phyloP scores from a whole-genome alignment of 2,113 vertebrate genomes.

The Platysternon megacephalum region DNA sequence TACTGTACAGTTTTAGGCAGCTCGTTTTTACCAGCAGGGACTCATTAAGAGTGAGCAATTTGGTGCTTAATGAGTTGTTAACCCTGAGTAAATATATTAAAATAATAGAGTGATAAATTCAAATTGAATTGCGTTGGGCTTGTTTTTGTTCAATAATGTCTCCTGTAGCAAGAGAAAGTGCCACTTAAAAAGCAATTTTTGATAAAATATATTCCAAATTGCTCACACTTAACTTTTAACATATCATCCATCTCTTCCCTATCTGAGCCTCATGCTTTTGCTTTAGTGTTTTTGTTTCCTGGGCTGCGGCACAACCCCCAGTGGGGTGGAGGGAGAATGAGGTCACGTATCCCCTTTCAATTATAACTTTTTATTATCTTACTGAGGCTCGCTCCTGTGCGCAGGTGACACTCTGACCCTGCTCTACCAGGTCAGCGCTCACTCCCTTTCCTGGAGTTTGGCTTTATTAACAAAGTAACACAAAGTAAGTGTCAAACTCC shows the following conservation, averaged over 20 bases:
- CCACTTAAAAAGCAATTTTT: conserved; percentile 76
- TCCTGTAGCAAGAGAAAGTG: conserved; percentile 65
- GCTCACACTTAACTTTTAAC: conserved; percentile 56
- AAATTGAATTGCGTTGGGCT: conserved; percentile 65
- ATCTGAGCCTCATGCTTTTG: neutral
- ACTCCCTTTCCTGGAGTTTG: neutral
- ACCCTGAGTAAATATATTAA: conserved; percentile 82
- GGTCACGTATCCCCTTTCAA: neutral
- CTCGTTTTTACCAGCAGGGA: conserved; percentile 70
- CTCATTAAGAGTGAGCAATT: conserved; percentile 81
- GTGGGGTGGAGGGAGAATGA: neutral
- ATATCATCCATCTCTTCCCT: conserved; percentile 42
- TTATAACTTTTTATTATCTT: neutral
- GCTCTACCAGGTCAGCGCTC: neutral
- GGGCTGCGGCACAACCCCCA: neutral
- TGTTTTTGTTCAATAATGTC: conserved; percentile 62
- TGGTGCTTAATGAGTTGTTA: conserved; percentile 83
- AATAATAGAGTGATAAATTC: conserved; percentile 81
- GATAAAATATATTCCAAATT: conserved; percentile 65
- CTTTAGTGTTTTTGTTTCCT: conserved; percentile 3
- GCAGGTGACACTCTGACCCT: neutral
- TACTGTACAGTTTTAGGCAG: conserved; percentile 74
- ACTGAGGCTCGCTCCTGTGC: neutral
- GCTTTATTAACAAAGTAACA: neutral
- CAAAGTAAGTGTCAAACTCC: neutral